A percentile compares a stretch with the other conserved stretches of the same genome.
Evolutionary conservation across 2,888 invertebrate species (phyloP).

Genomic region (Uropetala carovei): DNA sequence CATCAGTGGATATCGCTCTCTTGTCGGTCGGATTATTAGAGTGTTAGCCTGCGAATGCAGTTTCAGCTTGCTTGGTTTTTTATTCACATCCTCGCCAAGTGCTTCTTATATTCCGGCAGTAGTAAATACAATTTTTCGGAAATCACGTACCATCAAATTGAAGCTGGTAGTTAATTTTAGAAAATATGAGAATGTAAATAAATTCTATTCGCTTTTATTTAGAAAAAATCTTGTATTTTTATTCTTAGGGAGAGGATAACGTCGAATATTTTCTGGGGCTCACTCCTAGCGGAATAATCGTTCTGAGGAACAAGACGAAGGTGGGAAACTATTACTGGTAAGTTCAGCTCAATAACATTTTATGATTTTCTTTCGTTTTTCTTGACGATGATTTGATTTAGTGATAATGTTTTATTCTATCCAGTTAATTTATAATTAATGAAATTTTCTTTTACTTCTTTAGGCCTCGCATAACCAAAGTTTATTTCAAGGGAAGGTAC

Average conservation of each 20-base stretch:
- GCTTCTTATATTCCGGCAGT: too few species aligned
- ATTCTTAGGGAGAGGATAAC: slow-evolving; percentile 92
- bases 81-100: too few species aligned
- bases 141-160: too few species aligned
- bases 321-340: slow-evolving; percentile 98
- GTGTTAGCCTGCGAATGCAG: too few species aligned
- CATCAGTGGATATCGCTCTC: too few species aligned
- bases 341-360: slow-evolving; percentile 69
- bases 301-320: slow-evolving; percentile 95
- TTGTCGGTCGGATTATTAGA: too few species aligned
- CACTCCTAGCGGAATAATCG: slow-evolving; percentile 96
- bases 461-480: slow-evolving; percentile 94
- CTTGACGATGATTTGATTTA: neutral
- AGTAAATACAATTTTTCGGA: too few species aligned
- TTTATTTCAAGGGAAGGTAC: slow-evolving; percentile 96
- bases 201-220: neutral
- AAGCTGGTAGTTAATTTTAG: too few species aligned
- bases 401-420: neutral
- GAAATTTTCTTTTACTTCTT: slow-evolving; percentile 62
- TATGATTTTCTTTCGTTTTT: neutral
- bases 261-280: slow-evolving; percentile 97
- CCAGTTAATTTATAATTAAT: neutral
- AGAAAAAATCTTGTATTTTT: slow-evolving; percentile 67
- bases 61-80: too few species aligned
- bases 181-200: too few species aligned